Evolutionary conservation across 2,797 vertebrate genomes (phyloP), one percentile per base, ranked within the genome.

Genomic region (Eulemur mongoz): DNA sequence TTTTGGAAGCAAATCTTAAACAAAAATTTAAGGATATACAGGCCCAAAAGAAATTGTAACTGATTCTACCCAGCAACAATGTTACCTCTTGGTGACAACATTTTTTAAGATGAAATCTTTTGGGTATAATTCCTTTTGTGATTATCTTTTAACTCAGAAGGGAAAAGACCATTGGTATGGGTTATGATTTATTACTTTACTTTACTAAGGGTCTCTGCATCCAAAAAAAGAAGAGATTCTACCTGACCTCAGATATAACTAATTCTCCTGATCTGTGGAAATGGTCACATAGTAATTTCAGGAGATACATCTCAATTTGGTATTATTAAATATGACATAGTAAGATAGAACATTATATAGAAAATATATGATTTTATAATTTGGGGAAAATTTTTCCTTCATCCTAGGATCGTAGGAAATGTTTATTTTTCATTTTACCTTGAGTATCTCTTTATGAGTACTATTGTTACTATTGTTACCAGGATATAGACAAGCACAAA

Each of bases 351-450:
- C 35, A 80, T 50, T 67, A 63, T 38, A 32, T 0, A n/a, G 11
- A 67, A 91, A 93, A 80, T 22, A 32, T 23, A 35, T 30, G 3
- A 69, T 67, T 96, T 80, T 80, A 50, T 75, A 10, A 65, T 78
- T 96, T 54, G 27, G 12, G 14, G 1, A 30, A 40, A 22, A 22
- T 0, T 32, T 83, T 73, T 86, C 57, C 48, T 73, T 96, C 25
- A 81, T 87, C 30, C 30, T 61, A 23, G 5, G 4, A 87, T 76
- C 17, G 4, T 86, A 35, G 27, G 35, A 23, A 95, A 94, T 54
- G n/a, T n/a, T 88, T 93, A 76, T 27, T 78, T 84, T 92, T 89
- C 30, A 85, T 89, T 83, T 92, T 91, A 82, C 30, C 50, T 89
- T 87, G 23, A 93, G 59, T 75, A 50, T 3, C 4, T 81, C 63